A percentile compares a stretch with the other conserved stretches of the same genome.
Conservation (phyloP, 2,888 invertebrate genomes). For the Shargacucullia verbasci region DNA sequence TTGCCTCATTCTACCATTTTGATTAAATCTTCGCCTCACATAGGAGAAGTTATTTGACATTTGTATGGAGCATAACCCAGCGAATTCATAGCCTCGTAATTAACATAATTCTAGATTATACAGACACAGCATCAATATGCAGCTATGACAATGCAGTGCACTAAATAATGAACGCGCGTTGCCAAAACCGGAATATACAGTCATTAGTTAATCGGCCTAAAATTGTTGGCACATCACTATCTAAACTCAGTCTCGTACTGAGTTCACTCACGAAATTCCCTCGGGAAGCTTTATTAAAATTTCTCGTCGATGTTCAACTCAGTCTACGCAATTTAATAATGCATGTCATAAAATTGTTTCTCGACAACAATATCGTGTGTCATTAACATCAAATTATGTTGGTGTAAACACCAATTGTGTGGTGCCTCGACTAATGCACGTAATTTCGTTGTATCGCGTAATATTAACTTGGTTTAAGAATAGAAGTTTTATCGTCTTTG, state of each 20-base stretch:
- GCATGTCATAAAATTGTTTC: slow-evolving; percentile 69
- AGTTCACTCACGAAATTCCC: slow-evolving; percentile 49
- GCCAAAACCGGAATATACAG: slow-evolving; percentile 37
- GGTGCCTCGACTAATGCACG: slow-evolving; percentile 28
- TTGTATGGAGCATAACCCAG: not conserved
- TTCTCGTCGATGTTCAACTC: slow-evolving; percentile 63
- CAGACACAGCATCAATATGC: slow-evolving; percentile 10
- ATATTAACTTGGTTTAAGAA: slow-evolving; percentile 6
- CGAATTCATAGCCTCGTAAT: not conserved
- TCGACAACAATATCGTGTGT: slow-evolving; percentile 43
- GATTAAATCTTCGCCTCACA: not conserved
- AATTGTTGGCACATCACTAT: slow-evolving; percentile 42
- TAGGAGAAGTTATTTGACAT: not conserved
- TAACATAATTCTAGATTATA: slow-evolving; percentile 7
- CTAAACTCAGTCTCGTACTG: slow-evolving; percentile 46
- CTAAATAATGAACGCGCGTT: slow-evolving; percentile 38
- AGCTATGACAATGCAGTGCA: slow-evolving; percentile 20
- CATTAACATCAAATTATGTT: slow-evolving; percentile 51
- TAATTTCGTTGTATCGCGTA: slow-evolving; percentile 13
- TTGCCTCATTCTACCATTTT: no score
- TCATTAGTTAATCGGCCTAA: slow-evolving; percentile 43
- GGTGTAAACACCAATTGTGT: slow-evolving; percentile 36
- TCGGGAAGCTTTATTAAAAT: slow-evolving; percentile 69
- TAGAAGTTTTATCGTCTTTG: not conserved
- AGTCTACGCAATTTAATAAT: slow-evolving; percentile 71